phyloP scores from a whole-genome alignment of 2,888 invertebrate species.

The Drosophila mimetica region DNA sequence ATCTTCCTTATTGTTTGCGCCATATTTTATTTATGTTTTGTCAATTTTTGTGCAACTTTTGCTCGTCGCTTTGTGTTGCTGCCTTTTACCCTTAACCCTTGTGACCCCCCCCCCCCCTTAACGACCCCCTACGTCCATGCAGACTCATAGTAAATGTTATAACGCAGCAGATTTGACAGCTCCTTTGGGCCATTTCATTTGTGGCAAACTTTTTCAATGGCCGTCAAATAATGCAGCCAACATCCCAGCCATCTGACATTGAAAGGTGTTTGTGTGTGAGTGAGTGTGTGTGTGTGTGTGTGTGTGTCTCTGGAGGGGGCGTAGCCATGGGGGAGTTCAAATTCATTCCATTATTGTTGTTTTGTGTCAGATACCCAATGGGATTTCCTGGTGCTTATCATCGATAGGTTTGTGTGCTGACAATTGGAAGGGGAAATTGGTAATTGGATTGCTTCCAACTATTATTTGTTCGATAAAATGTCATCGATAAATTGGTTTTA shows the following conservation, averaged over 20 bases:
- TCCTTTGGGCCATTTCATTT: conserved; percentile 62
- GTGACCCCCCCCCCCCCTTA: conserved; percentile 2
- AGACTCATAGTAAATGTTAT: conserved; percentile 60
- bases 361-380: conserved; percentile 30
- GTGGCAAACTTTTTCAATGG: conserved; percentile 46
- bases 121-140: not conserved
- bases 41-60: conserved; percentile 71
- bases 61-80: conserved; percentile 50
- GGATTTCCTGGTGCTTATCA: conserved; percentile 33
- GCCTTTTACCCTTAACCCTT: conserved; percentile 21
- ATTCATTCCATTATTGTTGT: conserved; percentile 34
- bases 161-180: conserved; percentile 71
- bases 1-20: conserved; percentile 55
- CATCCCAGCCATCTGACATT: conserved; percentile 23
- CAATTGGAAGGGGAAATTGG: conserved; percentile 12
- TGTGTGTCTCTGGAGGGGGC: not conserved
- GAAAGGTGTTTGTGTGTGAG: conserved; percentile 19
- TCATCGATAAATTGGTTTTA: conserved; percentile 24
- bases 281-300: not conserved
- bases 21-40: conserved; percentile 80
- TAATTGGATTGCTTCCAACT: conserved; percentile 29
- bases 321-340: conserved; percentile 11
- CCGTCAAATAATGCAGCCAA: conserved; percentile 42
- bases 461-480: conserved; percentile 21
- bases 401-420: conserved; percentile 21